phyloP scores from a whole-genome alignment of 1,140 invertebrate species.

The Planococcus citri region DNA sequence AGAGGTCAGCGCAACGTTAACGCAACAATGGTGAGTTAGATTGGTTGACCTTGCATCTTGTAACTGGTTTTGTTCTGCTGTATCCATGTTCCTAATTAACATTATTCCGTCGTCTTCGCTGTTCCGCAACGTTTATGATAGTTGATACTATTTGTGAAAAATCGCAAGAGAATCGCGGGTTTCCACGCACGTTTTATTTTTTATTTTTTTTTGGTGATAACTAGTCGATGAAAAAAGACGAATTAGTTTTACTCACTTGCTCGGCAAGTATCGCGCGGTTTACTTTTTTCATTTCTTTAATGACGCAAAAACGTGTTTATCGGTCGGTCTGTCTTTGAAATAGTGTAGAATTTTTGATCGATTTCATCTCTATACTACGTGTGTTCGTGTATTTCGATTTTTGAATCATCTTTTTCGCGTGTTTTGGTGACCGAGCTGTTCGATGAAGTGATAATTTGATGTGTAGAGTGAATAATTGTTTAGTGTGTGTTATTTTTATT shows the following conservation, averaged over 20 bases:
- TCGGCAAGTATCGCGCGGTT: too few species aligned
- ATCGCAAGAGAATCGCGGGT: not conserved
- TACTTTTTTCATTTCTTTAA: too few species aligned
- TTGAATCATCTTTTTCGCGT: too few species aligned
- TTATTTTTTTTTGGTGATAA: not conserved
- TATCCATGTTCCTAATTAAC: slow-evolving; percentile 17
- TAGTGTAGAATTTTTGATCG: too few species aligned
- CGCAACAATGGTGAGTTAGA: slow-evolving; percentile 15
- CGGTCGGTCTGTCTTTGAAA: too few species aligned
- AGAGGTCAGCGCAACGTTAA: slow-evolving; percentile 1
- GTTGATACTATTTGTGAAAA: slow-evolving; percentile 3
- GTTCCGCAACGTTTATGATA: slow-evolving; percentile 11
- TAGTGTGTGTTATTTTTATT: too few species aligned
- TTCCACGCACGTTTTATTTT: not conserved
- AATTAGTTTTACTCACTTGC: not conserved
- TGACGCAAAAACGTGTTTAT: too few species aligned
- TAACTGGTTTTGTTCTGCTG: slow-evolving; percentile 18
- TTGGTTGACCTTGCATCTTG: slow-evolving; percentile 19
- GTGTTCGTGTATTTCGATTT: too few species aligned
- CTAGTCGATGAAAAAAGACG: not conserved
- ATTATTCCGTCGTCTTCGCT: slow-evolving; percentile 12
- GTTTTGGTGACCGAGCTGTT: too few species aligned
- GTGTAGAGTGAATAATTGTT: too few species aligned
- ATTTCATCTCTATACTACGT: too few species aligned
- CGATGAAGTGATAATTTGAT: too few species aligned